Evolutionary conservation across 2,888 invertebrate species (phyloP).

Genomic region (Acholoe squamosa): DNA sequence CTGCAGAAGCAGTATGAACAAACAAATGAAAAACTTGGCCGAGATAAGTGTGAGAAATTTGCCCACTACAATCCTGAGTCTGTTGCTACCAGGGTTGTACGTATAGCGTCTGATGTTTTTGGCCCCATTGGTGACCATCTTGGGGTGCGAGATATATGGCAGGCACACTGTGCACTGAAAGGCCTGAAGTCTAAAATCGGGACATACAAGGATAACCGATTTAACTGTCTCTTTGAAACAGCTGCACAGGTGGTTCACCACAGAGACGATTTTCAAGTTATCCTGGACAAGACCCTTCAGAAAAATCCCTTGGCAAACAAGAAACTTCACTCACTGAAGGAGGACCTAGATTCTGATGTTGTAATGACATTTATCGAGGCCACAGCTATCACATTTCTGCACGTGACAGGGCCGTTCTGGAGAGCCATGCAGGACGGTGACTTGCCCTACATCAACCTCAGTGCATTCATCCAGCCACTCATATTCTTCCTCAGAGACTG

Average conservation of each 20-base stretch:
- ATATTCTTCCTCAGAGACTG: neutral
- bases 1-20: neutral
- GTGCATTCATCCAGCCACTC: slow-evolving; percentile 31
- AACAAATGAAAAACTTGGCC: neutral
- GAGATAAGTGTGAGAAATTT: neutral
- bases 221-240: slow-evolving; percentile 69
- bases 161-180: neutral
- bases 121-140: slow-evolving; percentile 41
- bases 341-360: slow-evolving; percentile 64
- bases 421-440: slow-evolving; percentile 59
- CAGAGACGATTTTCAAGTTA: slow-evolving; percentile 63
- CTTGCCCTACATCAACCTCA: slow-evolving; percentile 67
- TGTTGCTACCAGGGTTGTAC: neutral
- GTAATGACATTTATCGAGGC: slow-evolving; percentile 65
- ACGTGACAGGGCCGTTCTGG: slow-evolving; percentile 70
- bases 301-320: slow-evolving; percentile 63
- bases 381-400: slow-evolving; percentile 66
- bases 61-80: neutral
- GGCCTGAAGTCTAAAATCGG: slow-evolving; percentile 18
- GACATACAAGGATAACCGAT: slow-evolving; percentile 66
- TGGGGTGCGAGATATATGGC: neutral
- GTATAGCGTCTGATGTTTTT: neutral
- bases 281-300: slow-evolving; percentile 15
- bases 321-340: slow-evolving; percentile 65
- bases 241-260: slow-evolving; percentile 66